Evolutionary conservation across 1,140 invertebrate genomes (phyloP).

Genomic region (Amyelois transitella): DNA sequence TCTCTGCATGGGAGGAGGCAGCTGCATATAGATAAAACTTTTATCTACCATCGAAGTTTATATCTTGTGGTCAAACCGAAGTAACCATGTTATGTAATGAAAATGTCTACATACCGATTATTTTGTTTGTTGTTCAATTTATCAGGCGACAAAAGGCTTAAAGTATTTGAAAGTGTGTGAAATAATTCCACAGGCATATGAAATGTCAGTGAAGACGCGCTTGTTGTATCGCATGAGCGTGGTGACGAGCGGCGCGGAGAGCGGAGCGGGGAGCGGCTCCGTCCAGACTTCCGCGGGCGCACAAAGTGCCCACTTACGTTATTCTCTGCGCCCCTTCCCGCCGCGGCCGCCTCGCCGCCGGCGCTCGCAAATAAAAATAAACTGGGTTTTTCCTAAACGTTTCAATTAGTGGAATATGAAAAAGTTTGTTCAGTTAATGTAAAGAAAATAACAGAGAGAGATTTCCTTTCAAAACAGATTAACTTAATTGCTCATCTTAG

Average conservation of each 20-base stretch:
- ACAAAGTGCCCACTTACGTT: slow-evolving; percentile 8
- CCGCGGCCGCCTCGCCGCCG: neutral
- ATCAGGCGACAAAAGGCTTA: neutral
- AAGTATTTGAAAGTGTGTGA: neutral
- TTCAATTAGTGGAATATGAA: slow-evolving; percentile 6
- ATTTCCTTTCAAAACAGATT: neutral
- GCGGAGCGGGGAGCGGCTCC: neutral
- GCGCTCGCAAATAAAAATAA: slow-evolving; percentile 6
- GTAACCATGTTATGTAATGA: too few species aligned
- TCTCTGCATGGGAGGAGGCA: too few species aligned
- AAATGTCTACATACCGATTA: too few species aligned
- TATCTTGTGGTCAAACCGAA: too few species aligned
- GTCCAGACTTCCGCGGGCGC: neutral
- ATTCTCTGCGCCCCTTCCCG: slow-evolving; percentile 1
- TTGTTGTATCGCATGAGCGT: neutral
- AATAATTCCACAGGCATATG: too few species aligned
- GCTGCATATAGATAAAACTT: too few species aligned
- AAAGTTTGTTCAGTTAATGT: neutral
- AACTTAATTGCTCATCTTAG: neutral
- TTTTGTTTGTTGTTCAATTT: too few species aligned
- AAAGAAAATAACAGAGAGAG: neutral
- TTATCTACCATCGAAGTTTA: too few species aligned
- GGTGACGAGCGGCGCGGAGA: neutral
- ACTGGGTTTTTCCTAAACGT: slow-evolving; percentile 1
- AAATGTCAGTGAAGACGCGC: neutral